Evolutionary conservation across 2,113 vertebrate species (phyloP), one percentile per base, ranked within the genome.

Genomic region (Seriola dumerili): DNA sequence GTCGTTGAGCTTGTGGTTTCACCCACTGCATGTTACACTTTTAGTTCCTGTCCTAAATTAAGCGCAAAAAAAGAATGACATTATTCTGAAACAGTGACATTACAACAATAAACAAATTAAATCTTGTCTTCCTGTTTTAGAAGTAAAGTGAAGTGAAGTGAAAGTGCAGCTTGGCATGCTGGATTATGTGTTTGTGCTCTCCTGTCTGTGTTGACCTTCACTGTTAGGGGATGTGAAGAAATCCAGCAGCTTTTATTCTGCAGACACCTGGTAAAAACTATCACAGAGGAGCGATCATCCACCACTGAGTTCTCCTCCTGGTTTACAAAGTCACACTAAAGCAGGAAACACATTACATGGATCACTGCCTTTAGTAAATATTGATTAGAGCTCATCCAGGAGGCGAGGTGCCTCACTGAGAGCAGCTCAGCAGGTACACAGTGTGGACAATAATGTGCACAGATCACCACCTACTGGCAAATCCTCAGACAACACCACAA

Each of bases 391-490:
- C 70, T 61, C 57, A 34, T 3, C 23, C 46, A 50, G 32, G n/a
- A 55, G 55, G 19, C 0, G 0, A 61, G 23, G 42, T 0, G 1
- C 38, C 34, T 58, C 23, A n/a, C 50, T 44, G 76, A 61, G 48
- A 58, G 64, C 44, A 25, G 81, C 46, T 70, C 52, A 69, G 65
- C 36, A 23, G 3, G 42, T 46, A 8, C 16, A 68, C 23, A 23
- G 9, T 6, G 55, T 48, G 44, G 70, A 71, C 29, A 58, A 81
- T 29, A 11, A 78, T 83, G 76, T 72, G 78, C 25, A 57, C 21
- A 90, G 72, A 81, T 23, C 83, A 3, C 92, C 89, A 88, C 77
- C 90, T 90, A 42, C 75, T 90, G 91, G 86, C 25, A 21, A 32
- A 34, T 61, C 50, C 5, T 4, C 25, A 77, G 23, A 78, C 36